A percentile compares a stretch with the other conserved stretches of the same genome.
Conservation (phyloP, 2,113 vertebrate species). For the Cyphomyrus discorhynchus region DNA sequence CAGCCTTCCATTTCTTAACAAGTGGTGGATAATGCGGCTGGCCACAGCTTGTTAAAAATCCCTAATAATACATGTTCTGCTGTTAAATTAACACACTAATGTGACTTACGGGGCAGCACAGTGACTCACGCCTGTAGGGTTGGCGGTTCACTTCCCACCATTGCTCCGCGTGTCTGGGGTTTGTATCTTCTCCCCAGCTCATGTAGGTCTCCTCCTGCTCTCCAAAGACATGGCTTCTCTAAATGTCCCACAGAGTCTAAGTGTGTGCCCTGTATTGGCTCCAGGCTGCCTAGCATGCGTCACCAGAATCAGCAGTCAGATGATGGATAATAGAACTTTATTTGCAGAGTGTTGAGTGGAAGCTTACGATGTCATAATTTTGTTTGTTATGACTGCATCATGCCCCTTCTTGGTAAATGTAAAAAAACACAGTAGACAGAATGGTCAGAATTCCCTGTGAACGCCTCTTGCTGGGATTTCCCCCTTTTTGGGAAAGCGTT, state of each 20-base stretch:
- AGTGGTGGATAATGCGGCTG: background rate
- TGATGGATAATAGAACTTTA: background rate
- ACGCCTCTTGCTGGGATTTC: background rate
- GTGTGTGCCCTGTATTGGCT: background rate
- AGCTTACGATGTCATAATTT: background rate
- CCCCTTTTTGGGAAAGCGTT: background rate
- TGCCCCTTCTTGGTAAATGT: background rate
- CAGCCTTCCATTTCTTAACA: background rate
- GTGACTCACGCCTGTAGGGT: background rate
- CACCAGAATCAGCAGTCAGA: background rate
- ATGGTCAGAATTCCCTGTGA: background rate
- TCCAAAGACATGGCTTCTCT: background rate
- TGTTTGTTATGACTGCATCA: background rate
- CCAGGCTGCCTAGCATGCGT: background rate
- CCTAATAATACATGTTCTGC: background rate
- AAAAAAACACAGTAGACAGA: background rate
- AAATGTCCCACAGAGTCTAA: background rate
- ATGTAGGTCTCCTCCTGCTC: background rate
- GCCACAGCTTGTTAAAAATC: background rate
- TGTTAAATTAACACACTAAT: background rate
- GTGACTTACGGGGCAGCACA: background rate
- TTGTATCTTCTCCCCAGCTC: background rate
- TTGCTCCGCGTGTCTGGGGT: background rate
- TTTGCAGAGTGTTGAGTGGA: background rate
- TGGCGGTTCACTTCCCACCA: background rate